Percentiles rank a stretch among this genome's conserved stretches.
Evolutionary conservation across 2,113 vertebrate genomes (phyloP).

Genomic region (Microcebus murinus): DNA sequence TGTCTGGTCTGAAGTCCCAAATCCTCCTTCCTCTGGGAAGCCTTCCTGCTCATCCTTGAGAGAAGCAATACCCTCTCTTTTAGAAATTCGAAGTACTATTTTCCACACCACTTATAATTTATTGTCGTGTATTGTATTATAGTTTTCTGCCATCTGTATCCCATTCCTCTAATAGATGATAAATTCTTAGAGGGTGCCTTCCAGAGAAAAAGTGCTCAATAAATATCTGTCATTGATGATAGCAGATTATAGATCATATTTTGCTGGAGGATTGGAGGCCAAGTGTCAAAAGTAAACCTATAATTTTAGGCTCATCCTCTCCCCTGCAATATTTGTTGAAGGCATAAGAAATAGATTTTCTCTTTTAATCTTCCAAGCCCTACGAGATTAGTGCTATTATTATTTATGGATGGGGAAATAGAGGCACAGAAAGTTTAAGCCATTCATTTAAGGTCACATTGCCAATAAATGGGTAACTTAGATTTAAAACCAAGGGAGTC

Average conservation of each 20-base stretch:
- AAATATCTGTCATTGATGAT: constrained; percentile 63
- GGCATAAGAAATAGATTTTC: background rate
- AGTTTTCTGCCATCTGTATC: constrained; percentile 51
- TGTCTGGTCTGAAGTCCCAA: background rate
- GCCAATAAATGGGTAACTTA: background rate
- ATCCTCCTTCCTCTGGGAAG: background rate
- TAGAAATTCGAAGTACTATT: constrained; percentile 56
- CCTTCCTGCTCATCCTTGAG: background rate
- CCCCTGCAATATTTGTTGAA: constrained; percentile 20
- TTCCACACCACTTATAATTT: constrained; percentile 49
- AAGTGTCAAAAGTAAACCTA: constrained; percentile 44
- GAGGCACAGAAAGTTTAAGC: constrained; percentile 8
- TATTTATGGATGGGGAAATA: constrained; percentile 33
- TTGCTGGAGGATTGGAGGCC: constrained; percentile 3
- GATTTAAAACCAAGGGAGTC: constrained; percentile 8
- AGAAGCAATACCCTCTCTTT: constrained; percentile 8
- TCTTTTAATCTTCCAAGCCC: constrained; percentile 30
- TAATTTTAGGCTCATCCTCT: constrained; percentile 29
- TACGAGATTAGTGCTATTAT: background rate
- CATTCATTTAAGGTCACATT: background rate
- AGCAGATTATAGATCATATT: constrained; percentile 46
- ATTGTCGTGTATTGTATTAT: constrained; percentile 39
- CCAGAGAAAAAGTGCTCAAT: constrained; percentile 18
- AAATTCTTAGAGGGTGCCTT: constrained; percentile 34
- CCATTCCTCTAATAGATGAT: constrained; percentile 50